These are phyloP conservation scores for Latrodectus elegans DNA, from an alignment of 2,888 invertebrate species.

Conservation along the genomic window DNA sequence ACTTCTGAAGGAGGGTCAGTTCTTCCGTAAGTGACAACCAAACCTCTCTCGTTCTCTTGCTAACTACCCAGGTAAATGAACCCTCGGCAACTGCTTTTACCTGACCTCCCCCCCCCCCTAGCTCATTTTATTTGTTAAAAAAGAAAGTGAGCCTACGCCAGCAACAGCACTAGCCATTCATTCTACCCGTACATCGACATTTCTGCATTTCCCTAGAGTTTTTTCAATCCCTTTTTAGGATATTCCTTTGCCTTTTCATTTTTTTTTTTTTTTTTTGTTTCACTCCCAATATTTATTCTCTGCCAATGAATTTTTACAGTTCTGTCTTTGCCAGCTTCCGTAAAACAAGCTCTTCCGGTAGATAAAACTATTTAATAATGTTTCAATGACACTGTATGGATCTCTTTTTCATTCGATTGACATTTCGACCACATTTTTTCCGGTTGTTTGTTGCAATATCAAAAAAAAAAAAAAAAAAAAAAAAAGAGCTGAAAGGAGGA, in stretches of 20 bases:
- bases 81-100: slow-evolving; percentile 42
- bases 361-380: slow-evolving; percentile 11
- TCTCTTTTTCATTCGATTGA: slow-evolving; percentile 10
- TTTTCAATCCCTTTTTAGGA: slow-evolving; percentile 4
- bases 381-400: slow-evolving; percentile 12
- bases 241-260: slow-evolving; percentile 8
- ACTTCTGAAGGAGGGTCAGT: slow-evolving; percentile 31
- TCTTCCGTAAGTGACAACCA: slow-evolving; percentile 44
- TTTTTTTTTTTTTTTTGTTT: background rate
- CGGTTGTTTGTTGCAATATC: slow-evolving; percentile 11
- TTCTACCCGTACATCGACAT: slow-evolving; percentile 38
- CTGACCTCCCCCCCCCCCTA: background rate
- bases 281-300: too few relatives aligned
- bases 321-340: slow-evolving; percentile 23
- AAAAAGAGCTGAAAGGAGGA: background rate
- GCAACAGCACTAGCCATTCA: slow-evolving; percentile 4
- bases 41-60: background rate
- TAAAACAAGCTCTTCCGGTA: slow-evolving; percentile 2
- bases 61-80: slow-evolving; percentile 46
- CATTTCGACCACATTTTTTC: background rate
- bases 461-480: too few relatives aligned
- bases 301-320: slow-evolving; percentile 26
- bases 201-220: slow-evolving; percentile 44
- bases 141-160: slow-evolving; percentile 27
- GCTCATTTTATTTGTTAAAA: slow-evolving; percentile 8